Evolutionary conservation across 2,113 vertebrate species (phyloP), one percentile per base, ranked within the genome.

Genomic region (Nerophis ophidion): DNA sequence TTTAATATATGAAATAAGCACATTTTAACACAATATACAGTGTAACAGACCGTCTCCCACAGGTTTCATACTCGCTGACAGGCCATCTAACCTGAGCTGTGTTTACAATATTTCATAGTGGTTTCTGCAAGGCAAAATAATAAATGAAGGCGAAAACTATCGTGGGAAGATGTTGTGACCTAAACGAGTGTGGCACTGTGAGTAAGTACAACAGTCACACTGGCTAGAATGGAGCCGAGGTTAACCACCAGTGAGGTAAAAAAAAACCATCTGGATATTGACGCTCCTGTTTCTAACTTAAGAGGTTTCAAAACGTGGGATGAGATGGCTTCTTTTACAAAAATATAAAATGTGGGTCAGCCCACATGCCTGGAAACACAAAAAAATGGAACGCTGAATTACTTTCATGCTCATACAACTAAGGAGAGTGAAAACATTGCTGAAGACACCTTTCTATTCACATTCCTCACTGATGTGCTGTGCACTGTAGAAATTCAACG

Each of bases 1-100:
- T 87, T 90, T 88, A 89, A 84, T 88, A 88, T 85, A 85, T 87
- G 87, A 90, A 90, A 88, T 74, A 81, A 83, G 75, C 81, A 86
- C 78, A 82, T 87, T 83, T 78, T 66, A 79, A 83, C 78, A 89
- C 68, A 88, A 76, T 81, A 65, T 89, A 90, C 88, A 90, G 89
- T 91, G 89, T 90, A 88, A 89, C 81, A 89, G 89, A 91, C 88
- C 87, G 75, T 68, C 78, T 84, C 81, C 84, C 82, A 88, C 82
- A 88, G 79, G 76, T 81, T 65, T 70, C 57, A 82, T 19, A 40
- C 62, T 61, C 6, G 19, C 78, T 68, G 74, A 76, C 64, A 77
- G 72, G 40, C 8, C 47, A 48, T 16, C 47, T 48, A 16, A 48
- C 38, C 38, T 0, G 8, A 56, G 54, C 38, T 11, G 11, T 53